Conservation (phyloP, 2,888 invertebrate species). For the Habrosyne pyritoides region DNA sequence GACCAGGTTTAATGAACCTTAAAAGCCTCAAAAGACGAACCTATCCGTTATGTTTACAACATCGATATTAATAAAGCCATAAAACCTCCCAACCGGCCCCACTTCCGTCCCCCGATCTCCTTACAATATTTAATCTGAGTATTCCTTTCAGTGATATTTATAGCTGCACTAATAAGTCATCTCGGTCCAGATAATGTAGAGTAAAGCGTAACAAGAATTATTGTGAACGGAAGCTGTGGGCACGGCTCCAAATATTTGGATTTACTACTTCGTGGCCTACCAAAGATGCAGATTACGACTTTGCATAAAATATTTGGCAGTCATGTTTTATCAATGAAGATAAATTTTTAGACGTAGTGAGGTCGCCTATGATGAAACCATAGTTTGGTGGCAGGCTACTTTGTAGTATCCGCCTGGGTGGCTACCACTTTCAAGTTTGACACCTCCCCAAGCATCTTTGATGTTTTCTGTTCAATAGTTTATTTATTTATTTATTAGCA, state of each 20-base stretch:
- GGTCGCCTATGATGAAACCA: too few relatives aligned
- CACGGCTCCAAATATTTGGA: not conserved
- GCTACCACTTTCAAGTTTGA: too few relatives aligned
- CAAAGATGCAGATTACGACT: not conserved
- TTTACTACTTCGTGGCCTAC: not conserved
- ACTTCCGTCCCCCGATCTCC: not conserved
- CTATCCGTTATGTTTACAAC: too few relatives aligned
- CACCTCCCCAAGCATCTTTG: too few relatives aligned
- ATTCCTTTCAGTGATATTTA: conserved; percentile 5
- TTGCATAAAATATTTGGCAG: not conserved
- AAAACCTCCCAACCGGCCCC: not conserved
- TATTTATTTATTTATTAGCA: too few relatives aligned
- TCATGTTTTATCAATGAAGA: too few relatives aligned
- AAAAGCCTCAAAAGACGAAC: not conserved
- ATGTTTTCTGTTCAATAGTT: too few relatives aligned
- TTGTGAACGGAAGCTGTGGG: conserved; percentile 12
- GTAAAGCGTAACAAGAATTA: conserved; percentile 8
- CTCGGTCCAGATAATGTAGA: conserved; percentile 9
- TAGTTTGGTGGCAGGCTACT: too few relatives aligned
- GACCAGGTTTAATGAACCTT: too few relatives aligned
- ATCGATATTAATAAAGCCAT: not conserved
- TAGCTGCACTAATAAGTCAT: conserved; percentile 10
- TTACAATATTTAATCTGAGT: not conserved
- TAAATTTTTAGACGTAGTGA: too few relatives aligned
- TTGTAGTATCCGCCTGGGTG: too few relatives aligned